A percentile compares a stretch with the other conserved stretches of the same genome.
Conservation (phyloP, 2,113 vertebrate genomes). For the Oxyruncus cristatus region DNA sequence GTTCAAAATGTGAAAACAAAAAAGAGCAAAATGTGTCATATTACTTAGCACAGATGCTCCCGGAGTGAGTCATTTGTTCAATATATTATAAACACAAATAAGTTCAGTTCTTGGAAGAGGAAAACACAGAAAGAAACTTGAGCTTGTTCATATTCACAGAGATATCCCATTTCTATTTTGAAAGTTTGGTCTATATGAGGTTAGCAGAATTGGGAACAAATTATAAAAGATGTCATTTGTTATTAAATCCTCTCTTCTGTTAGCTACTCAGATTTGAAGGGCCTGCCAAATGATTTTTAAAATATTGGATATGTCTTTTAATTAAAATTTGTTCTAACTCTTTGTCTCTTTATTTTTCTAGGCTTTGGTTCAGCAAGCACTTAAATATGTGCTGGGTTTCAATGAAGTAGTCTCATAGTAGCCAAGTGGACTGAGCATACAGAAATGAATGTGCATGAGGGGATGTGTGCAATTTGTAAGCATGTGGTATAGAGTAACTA, state of each 20-base stretch:
- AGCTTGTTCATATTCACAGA: not conserved
- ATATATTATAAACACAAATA: slow-evolving; percentile 11
- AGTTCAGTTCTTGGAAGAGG: not conserved
- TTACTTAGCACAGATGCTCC: slow-evolving; percentile 45
- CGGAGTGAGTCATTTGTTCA: slow-evolving; percentile 32
- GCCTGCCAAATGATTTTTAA: not conserved
- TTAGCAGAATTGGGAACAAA: not conserved
- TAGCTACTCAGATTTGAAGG: not conserved
- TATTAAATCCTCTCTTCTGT: not conserved
- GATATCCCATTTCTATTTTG: not conserved
- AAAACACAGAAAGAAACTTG: not conserved
- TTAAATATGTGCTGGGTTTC: not conserved
- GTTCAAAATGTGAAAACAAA: slow-evolving; percentile 7
- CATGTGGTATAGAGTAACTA: not conserved
- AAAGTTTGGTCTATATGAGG: not conserved
- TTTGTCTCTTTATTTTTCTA: not conserved
- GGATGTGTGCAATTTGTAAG: not conserved
- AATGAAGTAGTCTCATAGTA: not conserved
- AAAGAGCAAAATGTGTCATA: slow-evolving; percentile 48
- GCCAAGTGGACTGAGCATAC: not conserved
- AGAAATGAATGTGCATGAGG: not conserved
- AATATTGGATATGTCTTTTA: not conserved
- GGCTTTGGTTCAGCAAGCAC: not conserved
- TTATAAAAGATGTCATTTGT: not conserved
- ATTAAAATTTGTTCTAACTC: not conserved